Conservation (phyloP, 2,888 invertebrate species). For the Stenchaetothrips biformis region DNA sequence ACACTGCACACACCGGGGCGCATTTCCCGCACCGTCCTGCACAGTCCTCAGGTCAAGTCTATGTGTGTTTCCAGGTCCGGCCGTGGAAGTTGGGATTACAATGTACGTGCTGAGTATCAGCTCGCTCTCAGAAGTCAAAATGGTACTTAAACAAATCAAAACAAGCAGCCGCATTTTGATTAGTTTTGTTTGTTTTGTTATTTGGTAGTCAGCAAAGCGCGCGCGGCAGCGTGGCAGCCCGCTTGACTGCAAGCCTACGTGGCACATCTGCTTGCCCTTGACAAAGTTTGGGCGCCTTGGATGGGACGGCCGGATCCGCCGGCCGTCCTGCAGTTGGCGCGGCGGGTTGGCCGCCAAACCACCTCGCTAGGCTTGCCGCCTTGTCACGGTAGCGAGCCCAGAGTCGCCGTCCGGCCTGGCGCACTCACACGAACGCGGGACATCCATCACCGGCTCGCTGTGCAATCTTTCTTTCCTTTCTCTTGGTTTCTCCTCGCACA, state of each 20-base stretch:
- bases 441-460: not conserved
- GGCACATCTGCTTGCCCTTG: conserved; percentile 19
- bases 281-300: not conserved
- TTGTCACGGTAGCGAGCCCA: not conserved
- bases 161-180: conserved; percentile 8
- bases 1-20: conserved; percentile 23
- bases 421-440: not conserved
- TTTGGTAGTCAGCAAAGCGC: conserved; percentile 10
- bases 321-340: too few species aligned
- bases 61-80: conserved; percentile 46
- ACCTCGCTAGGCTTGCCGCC: not conserved
- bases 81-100: conserved; percentile 55
- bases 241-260: not conserved
- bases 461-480: not conserved
- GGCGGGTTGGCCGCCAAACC: too few species aligned
- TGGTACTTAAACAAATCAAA: conserved; percentile 46
- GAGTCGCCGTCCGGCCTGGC: not conserved
- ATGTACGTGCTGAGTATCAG: conserved; percentile 57
- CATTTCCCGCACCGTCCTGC: conserved; percentile 5
- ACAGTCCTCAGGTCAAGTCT: conserved; percentile 30
- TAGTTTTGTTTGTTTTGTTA: conserved; percentile 28
- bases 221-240: not conserved
- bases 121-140: conserved; percentile 57
- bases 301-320: not conserved
- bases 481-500: not conserved